These are phyloP conservation scores for Enteromius argenteus DNA, from an alignment of 2,797 vertebrate genomes.

Conservation along the genomic window DNA sequence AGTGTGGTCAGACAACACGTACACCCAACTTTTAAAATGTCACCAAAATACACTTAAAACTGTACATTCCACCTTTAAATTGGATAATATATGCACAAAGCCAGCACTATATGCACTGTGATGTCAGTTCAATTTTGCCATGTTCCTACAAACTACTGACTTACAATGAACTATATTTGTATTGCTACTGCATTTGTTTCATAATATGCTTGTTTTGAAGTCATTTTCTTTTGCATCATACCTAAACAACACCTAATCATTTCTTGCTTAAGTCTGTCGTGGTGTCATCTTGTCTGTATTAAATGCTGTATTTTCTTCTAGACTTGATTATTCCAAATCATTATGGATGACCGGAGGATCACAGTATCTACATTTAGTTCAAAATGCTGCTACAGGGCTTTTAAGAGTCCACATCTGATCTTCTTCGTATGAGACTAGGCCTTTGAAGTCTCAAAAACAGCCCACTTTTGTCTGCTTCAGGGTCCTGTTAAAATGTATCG, in stretches of 20 bases:
- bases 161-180: background rate
- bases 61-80: background rate
- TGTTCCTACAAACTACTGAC: background rate
- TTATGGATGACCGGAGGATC: background rate
- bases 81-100: no score
- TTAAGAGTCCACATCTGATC: background rate
- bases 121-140: background rate
- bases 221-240: background rate
- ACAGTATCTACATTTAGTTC: background rate
- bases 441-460: background rate
- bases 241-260: background rate
- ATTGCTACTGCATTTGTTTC: background rate
- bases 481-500: background rate
- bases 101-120: background rate
- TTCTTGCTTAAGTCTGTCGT: background rate
- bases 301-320: background rate
- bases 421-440: background rate
- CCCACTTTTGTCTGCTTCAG: background rate
- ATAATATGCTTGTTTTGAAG: background rate
- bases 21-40: background rate
- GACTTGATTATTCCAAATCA: background rate
- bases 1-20: no score
- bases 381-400: background rate
- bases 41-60: background rate
- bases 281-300: background rate